Base-by-base conservation (phyloP, 2,888 invertebrate species). In the Volucella inanis region DNA sequence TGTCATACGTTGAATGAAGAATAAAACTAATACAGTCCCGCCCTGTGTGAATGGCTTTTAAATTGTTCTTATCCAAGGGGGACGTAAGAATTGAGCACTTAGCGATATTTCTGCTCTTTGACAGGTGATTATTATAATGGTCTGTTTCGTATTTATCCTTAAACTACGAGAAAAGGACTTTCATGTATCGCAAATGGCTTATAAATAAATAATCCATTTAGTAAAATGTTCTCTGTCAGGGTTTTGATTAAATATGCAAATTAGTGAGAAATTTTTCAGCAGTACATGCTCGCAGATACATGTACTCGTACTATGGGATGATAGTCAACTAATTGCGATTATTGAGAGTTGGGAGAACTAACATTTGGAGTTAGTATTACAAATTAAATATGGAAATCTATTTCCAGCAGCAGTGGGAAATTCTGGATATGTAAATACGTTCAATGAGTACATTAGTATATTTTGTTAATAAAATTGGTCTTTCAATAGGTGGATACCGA, bases 241-340 rank as follows among this genome's bases (percentile, higher is more conserved):
- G 50, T 78, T 82, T 82, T 82, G 78, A 82, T 82, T 78, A 82
- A 82, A 72, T 82, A 78, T 82, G 72, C 62, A 78, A 82, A 82
- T 82, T 76, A 82, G 76, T 54, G 54, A 47, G 59, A 31, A 76
- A 71, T 77, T 78, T 67, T 54, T 77, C 71, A 77, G 55, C 54
- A 41, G 59, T 65, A 65, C 14, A 49, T 49, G 8, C 8, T 8
- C 8, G 8, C 8, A 14, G 49, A 8, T 49, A 12, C 8, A 49
- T 8, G 49, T 6, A 31, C 31, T 31, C 2, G 49, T 6, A 31
- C 31, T 31, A 31, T 31, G 31, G 31, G 6, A 2, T 6, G 6
- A 31, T 6, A 31, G 31, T 31, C 31, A 31, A 31, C 31, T 31
- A 6, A 31, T 31, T 31, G 31, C 6, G 31, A 31, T 31, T 31